Percentiles rank a stretch among this genome's conserved stretches.
Evolutionary conservation across 2,113 vertebrate species (phyloP).

Genomic region (Donacobius atricapilla): DNA sequence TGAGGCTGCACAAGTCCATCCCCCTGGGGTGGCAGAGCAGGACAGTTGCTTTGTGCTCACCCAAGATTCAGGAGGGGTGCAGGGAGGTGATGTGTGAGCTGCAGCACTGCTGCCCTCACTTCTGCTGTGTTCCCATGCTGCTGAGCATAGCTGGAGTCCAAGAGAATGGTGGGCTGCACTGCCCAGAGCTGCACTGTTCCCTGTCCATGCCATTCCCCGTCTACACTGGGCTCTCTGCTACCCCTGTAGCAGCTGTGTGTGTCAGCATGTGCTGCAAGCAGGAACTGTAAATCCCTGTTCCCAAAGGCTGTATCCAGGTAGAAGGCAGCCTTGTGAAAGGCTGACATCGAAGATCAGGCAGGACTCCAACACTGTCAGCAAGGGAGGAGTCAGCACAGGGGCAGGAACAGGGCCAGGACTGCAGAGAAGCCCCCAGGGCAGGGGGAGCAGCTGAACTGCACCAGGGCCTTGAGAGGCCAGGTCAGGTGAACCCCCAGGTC

Average conservation of each 20-base stretch:
- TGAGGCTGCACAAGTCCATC: fast-evolving
- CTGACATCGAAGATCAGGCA: neutral
- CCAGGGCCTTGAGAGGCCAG: neutral
- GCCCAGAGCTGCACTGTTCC: neutral
- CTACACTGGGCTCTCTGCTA: fast-evolving
- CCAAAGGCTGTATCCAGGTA: neutral
- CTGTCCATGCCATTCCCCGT: fast-evolving
- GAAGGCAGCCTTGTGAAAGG: neutral
- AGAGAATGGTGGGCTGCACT: neutral
- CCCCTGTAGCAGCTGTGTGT: neutral
- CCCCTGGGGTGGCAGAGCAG: fast-evolving
- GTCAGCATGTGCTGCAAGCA: fast-evolving
- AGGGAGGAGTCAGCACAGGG: neutral
- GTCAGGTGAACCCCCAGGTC: fast-evolving
- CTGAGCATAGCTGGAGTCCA: neutral
- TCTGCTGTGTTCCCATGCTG: neutral
- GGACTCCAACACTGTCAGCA: neutral
- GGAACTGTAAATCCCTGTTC: neutral
- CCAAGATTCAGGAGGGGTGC: fast-evolving
- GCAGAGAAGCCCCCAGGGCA: neutral
- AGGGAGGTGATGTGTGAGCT: neutral
- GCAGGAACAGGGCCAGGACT: neutral
- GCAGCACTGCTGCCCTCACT: neutral
- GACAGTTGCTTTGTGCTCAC: neutral
- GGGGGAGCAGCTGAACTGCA: neutral